Conservation (phyloP, 2,888 invertebrate genomes). For the Limnephilus auricula region DNA sequence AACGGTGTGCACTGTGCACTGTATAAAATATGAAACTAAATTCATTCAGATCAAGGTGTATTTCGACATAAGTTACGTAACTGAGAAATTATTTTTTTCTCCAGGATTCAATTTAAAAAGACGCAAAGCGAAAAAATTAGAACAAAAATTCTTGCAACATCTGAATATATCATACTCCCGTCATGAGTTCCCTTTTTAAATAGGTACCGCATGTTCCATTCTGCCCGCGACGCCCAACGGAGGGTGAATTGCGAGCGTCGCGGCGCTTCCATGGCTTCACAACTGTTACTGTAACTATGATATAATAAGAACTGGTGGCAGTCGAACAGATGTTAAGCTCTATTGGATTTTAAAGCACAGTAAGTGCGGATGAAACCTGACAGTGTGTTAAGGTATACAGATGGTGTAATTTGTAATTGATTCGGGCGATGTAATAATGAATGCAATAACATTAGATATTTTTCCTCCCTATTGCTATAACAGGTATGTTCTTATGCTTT, state of each 20-base stretch:
- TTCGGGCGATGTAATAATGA: neutral
- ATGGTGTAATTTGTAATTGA: neutral
- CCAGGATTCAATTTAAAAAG: no score
- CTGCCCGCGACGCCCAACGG: slow-evolving; percentile 23
- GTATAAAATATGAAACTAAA: no score
- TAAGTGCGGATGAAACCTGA: slow-evolving; percentile 25
- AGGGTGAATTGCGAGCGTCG: slow-evolving; percentile 24
- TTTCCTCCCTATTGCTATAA: no score
- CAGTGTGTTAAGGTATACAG: neutral
- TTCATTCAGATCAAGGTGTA: no score
- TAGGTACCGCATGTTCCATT: neutral
- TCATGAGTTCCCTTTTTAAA: slow-evolving; percentile 35
- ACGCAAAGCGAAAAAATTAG: neutral
- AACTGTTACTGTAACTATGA: slow-evolving; percentile 23
- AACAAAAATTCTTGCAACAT: neutral
- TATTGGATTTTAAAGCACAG: slow-evolving; percentile 41
- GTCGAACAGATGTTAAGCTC: slow-evolving; percentile 37
- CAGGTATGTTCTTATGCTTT: no score
- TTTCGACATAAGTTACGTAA: no score
- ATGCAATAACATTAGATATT: neutral
- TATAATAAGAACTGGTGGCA: neutral
- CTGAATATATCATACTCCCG: neutral
- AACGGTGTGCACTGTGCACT: no score
- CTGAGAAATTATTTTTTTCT: no score
- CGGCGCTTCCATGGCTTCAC: slow-evolving; percentile 42